Base-by-base conservation (phyloP, 2,888 invertebrate species). In the Sericinus montela region DNA sequence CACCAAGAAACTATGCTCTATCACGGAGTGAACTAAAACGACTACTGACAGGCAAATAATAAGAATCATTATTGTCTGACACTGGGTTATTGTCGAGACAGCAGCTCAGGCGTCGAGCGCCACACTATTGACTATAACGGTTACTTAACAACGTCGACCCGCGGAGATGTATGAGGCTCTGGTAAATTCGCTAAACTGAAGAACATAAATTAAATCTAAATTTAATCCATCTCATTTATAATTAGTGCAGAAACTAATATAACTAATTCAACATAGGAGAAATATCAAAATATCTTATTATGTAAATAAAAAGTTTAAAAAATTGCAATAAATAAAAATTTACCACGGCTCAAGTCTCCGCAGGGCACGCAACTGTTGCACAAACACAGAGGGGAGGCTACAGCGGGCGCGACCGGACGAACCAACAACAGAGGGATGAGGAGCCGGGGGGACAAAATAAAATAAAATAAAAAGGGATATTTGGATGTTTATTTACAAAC, bases 61-160 rank as follows among this genome's bases (percentile, higher is more conserved):
- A 81, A 69, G 64, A 83, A 84, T 79, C 62, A 83, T 88, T 88
- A 88, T 88, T 88, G 88, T 88, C 88, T 85, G 84, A 87, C 88
- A 88, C 87, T 86, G 84, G 86, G 84, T 88, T 88, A 88, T 88
- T 88, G 88, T 88, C 88, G 70, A 87, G 87, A 88, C 88, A 88
- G 88, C 88, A 88, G 88, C 77, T 83, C 63, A 55, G 81, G 78
- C 78, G 69, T 58, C 58, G 51, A 48, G 53, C 72, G 80, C 80
- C 81, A 59, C 69, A 69, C 75, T 78, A 80, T 80, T 73, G 79
- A 76, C 80, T 80, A 80, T 64, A 72, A 66, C 46, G 51, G 45
- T 52, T 37, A 41, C 52, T 45, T 51, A 38, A 50, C 39, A 51
- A 51, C 50, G 30, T 44, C 44, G 40, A 23, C 51, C 32, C 23